These are phyloP conservation scores for Epistrophe grossulariae DNA, from an alignment of 2,888 invertebrate genomes.

Conservation along the genomic window DNA sequence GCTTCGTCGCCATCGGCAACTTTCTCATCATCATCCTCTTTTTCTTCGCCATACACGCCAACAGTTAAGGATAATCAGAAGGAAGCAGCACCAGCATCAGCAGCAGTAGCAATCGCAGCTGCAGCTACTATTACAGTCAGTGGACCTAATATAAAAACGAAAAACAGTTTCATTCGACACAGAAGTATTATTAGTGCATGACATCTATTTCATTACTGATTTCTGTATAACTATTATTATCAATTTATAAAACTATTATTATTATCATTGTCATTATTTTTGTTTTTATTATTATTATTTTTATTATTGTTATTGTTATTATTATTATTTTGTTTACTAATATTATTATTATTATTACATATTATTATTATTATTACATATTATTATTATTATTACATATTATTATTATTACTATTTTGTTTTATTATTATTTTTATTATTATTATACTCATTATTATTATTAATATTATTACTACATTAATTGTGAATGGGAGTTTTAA, in stretches of 20 bases:
- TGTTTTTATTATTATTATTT: too few relatives aligned
- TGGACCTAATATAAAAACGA: conserved; percentile 40
- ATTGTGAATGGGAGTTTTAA: conserved; percentile 4
- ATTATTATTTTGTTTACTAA: background rate
- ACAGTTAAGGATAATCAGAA: conserved; percentile 27
- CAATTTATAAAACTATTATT: conserved; percentile 13
- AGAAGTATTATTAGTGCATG: conserved; percentile 73
- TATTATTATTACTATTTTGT: conserved; percentile 25
- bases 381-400: background rate
- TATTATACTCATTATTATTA: conserved; percentile 25
- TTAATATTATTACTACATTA: conserved; percentile 14
- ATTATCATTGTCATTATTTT: conserved; percentile 5
- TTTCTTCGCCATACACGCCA: conserved; percentile 24
- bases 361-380: conserved; percentile 27
- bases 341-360: too few relatives aligned
- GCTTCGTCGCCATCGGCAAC: background rate
- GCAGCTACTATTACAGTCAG: conserved; percentile 5
- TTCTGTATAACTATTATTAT: conserved; percentile 23
- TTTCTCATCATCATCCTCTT: background rate
- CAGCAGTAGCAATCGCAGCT: background rate
- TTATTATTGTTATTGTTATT: conserved; percentile 16
- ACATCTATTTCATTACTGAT: conserved; percentile 69
- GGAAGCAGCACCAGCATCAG: background rate
- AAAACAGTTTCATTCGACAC: conserved; percentile 65
- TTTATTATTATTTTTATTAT: background rate